These are phyloP conservation scores for Synaphobranchus kaupii DNA, from an alignment of 2,797 vertebrate genomes.

Conservation along the genomic window DNA sequence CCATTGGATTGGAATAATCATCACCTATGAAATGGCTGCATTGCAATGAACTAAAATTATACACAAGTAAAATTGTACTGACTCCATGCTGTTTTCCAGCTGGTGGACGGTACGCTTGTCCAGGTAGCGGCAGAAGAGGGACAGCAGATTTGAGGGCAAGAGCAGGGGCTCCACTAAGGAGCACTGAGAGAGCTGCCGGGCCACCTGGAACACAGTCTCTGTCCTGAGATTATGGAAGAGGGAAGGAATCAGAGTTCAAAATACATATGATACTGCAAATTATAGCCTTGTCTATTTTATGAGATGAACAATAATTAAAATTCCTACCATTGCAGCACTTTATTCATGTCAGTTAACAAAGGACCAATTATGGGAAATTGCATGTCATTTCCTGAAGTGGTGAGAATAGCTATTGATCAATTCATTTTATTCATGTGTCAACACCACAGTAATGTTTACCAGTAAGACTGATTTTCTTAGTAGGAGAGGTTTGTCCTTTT, in stretches of 20 bases:
- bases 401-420: neutral
- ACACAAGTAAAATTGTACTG: constrained; percentile 58
- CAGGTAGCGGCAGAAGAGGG: constrained; percentile 91
- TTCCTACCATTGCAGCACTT: neutral
- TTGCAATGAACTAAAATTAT: neutral
- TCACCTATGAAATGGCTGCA: neutral
- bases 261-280: neutral
- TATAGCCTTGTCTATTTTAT: neutral
- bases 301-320: neutral
- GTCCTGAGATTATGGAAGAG: constrained; percentile 74
- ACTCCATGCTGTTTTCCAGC: constrained; percentile 91
- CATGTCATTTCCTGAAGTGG: neutral
- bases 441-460: neutral
- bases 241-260: neutral
- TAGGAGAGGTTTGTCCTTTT: neutral
- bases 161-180: constrained; percentile 87
- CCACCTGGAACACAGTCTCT: constrained; percentile 85
- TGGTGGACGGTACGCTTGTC: constrained; percentile 88
- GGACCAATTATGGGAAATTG: neutral
- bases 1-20: too few relatives aligned
- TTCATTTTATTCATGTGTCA: neutral
- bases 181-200: constrained; percentile 83
- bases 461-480: neutral
- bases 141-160: constrained; percentile 90
- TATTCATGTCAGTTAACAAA: neutral